Conservation (phyloP, 2,113 vertebrate genomes). For the Rhea pennata region DNA sequence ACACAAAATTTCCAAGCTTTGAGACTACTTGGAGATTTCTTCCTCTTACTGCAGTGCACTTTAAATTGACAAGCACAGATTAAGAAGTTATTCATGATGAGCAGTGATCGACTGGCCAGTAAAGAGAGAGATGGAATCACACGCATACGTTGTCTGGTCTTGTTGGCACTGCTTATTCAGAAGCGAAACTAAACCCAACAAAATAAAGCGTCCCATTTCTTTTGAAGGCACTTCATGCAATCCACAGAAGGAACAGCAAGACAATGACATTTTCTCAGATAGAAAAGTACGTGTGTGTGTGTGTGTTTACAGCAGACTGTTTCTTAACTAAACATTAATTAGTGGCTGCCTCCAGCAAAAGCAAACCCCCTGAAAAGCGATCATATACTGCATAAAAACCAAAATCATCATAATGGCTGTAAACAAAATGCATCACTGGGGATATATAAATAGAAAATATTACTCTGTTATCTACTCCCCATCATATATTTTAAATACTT, state of each 20-base stretch:
- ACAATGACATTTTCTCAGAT: not conserved
- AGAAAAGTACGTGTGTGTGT: not conserved
- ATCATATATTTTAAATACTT: not conserved
- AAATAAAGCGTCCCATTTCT: not conserved
- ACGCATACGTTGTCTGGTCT: rapidly evolving
- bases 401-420: not conserved
- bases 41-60: not conserved
- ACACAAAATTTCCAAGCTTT: not conserved
- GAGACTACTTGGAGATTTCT: not conserved
- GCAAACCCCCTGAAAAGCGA: not conserved
- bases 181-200: not conserved
- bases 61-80: not conserved
- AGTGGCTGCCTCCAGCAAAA: not conserved
- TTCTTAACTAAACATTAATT: not conserved
- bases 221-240: not conserved
- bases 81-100: not conserved
- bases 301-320: not conserved
- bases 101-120: not conserved
- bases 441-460: not conserved
- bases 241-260: not conserved
- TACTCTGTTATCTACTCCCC: not conserved
- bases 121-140: not conserved
- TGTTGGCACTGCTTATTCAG: not conserved
- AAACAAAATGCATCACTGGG: not conserved
- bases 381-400: not conserved